Conservation (phyloP, 2,888 invertebrate genomes). For the Schizotus pectinicornis region DNA sequence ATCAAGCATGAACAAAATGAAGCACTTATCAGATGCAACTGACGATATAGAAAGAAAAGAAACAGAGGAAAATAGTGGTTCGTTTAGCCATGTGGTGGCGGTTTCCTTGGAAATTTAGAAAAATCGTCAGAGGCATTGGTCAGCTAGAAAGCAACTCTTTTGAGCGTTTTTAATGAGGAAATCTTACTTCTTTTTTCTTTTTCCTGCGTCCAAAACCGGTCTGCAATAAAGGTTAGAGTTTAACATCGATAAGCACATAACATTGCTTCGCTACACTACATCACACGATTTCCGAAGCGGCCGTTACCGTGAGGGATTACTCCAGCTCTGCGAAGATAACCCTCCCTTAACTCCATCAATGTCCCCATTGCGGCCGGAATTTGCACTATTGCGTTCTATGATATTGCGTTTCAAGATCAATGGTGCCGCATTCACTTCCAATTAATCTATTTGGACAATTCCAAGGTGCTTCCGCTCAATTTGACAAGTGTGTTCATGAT, state of each 20-base stretch:
- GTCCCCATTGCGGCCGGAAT: too few relatives aligned
- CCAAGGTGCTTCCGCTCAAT: too few relatives aligned
- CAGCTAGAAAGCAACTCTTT: slow-evolving; percentile 56
- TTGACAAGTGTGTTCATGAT: too few relatives aligned
- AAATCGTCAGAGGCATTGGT: slow-evolving; percentile 56
- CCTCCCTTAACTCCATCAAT: too few relatives aligned
- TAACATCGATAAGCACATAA: slow-evolving; percentile 59
- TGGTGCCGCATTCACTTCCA: too few relatives aligned
- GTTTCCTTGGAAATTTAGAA: slow-evolving; percentile 22
- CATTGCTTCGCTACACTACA: slow-evolving; percentile 48
- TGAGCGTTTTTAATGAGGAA: slow-evolving; percentile 61
- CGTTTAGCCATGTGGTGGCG: slow-evolving; percentile 14
- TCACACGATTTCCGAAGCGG: slow-evolving; percentile 32
- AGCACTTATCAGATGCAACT: slow-evolving; percentile 49
- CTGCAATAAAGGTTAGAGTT: slow-evolving; percentile 69
- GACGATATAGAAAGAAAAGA: slow-evolving; percentile 47
- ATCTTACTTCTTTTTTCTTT: slow-evolving; percentile 98
- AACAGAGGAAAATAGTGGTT: slow-evolving; percentile 33
- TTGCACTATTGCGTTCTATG: too few relatives aligned
- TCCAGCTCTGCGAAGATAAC: neutral
- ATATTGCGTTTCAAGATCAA: too few relatives aligned
- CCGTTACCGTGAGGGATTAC: slow-evolving; percentile 13
- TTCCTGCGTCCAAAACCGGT: slow-evolving; percentile 95
- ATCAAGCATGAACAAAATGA: slow-evolving; percentile 44
- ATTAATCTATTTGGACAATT: too few relatives aligned